These are phyloP conservation scores for Pterocles burchelli DNA, from an alignment of 2,113 vertebrate genomes.

Conservation along the genomic window DNA sequence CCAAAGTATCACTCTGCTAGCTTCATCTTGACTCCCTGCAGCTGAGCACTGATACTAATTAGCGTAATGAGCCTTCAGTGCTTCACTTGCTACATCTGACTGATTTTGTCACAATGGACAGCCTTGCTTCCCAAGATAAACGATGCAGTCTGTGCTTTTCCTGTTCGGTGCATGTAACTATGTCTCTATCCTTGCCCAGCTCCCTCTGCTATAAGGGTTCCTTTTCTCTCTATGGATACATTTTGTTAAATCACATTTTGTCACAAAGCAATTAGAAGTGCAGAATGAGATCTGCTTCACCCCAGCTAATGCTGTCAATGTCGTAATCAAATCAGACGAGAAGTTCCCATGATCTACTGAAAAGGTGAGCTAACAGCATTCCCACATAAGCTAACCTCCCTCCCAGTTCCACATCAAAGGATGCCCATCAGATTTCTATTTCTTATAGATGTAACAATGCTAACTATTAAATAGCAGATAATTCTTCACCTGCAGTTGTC, in stretches of 20 bases:
- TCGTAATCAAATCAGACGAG: not conserved
- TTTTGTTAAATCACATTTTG: not conserved
- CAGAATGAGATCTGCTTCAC: not conserved
- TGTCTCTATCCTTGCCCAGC: not conserved
- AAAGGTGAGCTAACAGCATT: not conserved
- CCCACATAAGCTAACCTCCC: not conserved
- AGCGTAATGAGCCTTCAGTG: conserved; percentile 33
- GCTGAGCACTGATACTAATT: conserved; percentile 48
- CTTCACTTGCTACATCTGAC: conserved; percentile 46
- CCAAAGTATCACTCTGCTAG: conserved; percentile 1
- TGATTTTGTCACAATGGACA: conserved; percentile 37
- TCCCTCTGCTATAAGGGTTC: not conserved
- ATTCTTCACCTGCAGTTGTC: not conserved
- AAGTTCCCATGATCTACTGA: not conserved
- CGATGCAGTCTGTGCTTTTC: not conserved
- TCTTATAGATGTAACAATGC: not conserved
- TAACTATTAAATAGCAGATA: not conserved
- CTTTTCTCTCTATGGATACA: not conserved
- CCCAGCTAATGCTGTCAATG: not conserved
- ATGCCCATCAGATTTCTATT: not conserved
- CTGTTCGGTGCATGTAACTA: not conserved
- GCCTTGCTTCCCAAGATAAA: conserved; percentile 44
- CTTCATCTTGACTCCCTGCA: not conserved
- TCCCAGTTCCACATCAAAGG: not conserved
- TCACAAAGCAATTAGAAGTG: not conserved